Evolutionary conservation across 1,140 invertebrate genomes (phyloP).

Genomic region (Drosophila takahashii): DNA sequence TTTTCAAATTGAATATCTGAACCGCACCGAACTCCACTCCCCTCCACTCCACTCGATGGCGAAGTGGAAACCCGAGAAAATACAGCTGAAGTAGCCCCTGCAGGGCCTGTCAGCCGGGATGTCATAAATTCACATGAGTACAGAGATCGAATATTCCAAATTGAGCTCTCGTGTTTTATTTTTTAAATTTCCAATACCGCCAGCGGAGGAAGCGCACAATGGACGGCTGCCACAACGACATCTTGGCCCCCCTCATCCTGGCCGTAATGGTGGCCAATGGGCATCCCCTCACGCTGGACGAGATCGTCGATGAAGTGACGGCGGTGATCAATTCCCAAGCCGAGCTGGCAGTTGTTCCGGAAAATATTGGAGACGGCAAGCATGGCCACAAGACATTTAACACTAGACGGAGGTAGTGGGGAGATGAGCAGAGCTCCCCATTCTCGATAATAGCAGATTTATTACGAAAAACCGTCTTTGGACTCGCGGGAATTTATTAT

Average conservation of each 20-base stretch:
- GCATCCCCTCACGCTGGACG: conserved; percentile 57
- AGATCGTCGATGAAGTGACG: conserved; percentile 50
- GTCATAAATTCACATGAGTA: conserved; percentile 39
- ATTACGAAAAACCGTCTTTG: background rate
- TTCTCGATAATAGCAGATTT: background rate
- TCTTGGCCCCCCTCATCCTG: conserved; percentile 52
- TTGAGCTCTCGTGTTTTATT: conserved; percentile 20
- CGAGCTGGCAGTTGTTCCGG: background rate
- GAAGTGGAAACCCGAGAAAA: conserved; percentile 20
- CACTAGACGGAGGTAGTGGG: background rate
- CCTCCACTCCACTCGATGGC: background rate
- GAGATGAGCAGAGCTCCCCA: no score
- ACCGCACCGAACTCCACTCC: conserved; percentile 7
- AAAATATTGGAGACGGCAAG: conserved; percentile 13
- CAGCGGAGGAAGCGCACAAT: conserved; percentile 20
- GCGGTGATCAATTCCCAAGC: conserved; percentile 40
- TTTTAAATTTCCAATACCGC: background rate
- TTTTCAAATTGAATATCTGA: conserved; percentile 73
- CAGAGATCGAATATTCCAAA: conserved; percentile 21
- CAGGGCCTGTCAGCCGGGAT: conserved; percentile 20
- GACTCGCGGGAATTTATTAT: no score
- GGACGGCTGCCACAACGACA: conserved; percentile 47
- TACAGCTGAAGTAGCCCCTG: conserved; percentile 21
- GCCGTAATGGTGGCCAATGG: conserved; percentile 63
- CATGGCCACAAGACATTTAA: background rate